Evolutionary conservation across 2,888 invertebrate genomes (phyloP), one percentile per base, ranked within the genome.

Genomic region (Trichogramma dendrolimi): DNA sequence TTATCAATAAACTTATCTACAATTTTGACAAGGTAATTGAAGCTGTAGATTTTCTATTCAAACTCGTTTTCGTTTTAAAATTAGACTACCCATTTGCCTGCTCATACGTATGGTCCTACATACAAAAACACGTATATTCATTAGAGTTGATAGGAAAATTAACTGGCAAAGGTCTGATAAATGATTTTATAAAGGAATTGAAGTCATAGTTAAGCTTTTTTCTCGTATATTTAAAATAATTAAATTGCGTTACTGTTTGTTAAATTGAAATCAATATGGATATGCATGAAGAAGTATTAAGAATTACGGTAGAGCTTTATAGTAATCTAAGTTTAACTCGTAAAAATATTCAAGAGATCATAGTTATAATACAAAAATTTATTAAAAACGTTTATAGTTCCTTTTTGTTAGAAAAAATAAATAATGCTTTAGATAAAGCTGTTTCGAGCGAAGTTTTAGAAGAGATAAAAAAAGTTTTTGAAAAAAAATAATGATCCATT

Each of bases 181-280:
- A n/a, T n/a, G n/a, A n/a, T n/a, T n/a, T n/a, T n/a, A n/a, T n/a
- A n/a, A n/a, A n/a, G n/a, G n/a, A n/a, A n/a, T n/a, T n/a, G n/a
- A n/a, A n/a, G n/a, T n/a, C n/a, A n/a, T n/a, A n/a, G n/a, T n/a
- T n/a, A n/a, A n/a, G n/a, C n/a, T n/a, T n/a, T n/a, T n/a, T n/a
- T n/a, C n/a, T n/a, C n/a, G n/a, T n/a, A n/a, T n/a, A n/a, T n/a
- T n/a, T n/a, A n/a, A n/a, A n/a, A n/a, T n/a, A n/a, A n/a, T n/a
- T n/a, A n/a, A n/a, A n/a, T n/a, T n/a, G n/a, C n/a, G n/a, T n/a
- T n/a, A n/a, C n/a, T n/a, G n/a, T n/a, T n/a, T n/a, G n/a, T n/a
- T n/a, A n/a, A n/a, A n/a, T n/a, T n/a, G n/a, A 77, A 58, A 14
- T 10, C 49, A 56, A 56, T n/a, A 56, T 49, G 40, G 39, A 56